phyloP scores from a whole-genome alignment of 2,113 vertebrate species.

The Gallinago undulata region DNA sequence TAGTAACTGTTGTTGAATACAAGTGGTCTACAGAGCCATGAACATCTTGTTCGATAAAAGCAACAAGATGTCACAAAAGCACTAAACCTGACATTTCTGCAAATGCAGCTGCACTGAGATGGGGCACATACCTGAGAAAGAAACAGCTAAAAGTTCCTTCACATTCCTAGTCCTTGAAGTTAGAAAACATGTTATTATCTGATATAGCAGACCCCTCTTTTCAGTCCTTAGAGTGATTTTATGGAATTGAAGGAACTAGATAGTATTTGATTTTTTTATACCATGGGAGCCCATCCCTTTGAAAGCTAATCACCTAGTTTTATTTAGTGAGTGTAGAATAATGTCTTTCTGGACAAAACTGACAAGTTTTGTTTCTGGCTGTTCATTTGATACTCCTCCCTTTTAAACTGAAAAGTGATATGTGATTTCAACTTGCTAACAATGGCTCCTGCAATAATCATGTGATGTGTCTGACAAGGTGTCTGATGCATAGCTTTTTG shows the following conservation, averaged over 20 bases:
- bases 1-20: background rate
- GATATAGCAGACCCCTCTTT: background rate
- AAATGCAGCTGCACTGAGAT: background rate
- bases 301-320: constrained; percentile 59
- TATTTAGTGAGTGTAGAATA: constrained; percentile 52
- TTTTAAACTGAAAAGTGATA: constrained; percentile 76
- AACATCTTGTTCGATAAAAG: constrained; percentile 27
- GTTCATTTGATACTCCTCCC: constrained; percentile 72
- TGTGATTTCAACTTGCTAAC: constrained; percentile 61
- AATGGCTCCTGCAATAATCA: constrained; percentile 42
- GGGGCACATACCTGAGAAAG: background rate
- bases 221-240: background rate
- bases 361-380: constrained; percentile 73
- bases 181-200: background rate
- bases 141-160: background rate
- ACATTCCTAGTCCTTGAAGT: background rate
- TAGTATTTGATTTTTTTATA: background rate
- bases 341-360: constrained; percentile 64
- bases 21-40: background rate
- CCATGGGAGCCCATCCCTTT: background rate
- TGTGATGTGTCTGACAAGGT: constrained; percentile 30
- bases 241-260: background rate
- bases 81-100: constrained; percentile 2
- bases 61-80: constrained; percentile 7
- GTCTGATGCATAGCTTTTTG: constrained; percentile 16